These are phyloP conservation scores for Xanthorhoe designata DNA, from an alignment of 2,888 invertebrate genomes.

Conservation along the genomic window DNA sequence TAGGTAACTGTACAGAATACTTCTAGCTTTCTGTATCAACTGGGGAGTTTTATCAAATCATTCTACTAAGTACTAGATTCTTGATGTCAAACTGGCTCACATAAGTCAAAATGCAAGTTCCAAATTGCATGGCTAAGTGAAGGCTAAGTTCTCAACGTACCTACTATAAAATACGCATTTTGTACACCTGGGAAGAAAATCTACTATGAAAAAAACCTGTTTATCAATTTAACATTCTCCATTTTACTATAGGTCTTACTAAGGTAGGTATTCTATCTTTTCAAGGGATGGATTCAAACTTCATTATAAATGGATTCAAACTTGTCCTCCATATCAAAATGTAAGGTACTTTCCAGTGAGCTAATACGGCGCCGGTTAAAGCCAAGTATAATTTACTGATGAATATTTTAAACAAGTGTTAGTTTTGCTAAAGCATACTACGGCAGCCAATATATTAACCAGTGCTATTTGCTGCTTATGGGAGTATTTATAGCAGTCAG, in stretches of 20 bases:
- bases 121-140: not conserved
- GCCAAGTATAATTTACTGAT: not conserved
- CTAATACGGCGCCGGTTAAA: not conserved
- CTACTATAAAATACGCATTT: too few species aligned
- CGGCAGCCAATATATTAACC: constrained; percentile 39
- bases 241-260: too few species aligned
- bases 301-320: too few species aligned
- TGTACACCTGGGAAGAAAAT: too few species aligned
- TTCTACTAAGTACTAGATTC: not conserved
- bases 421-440: not conserved
- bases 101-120: not conserved
- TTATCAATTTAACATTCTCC: too few species aligned
- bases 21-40: constrained; percentile 21
- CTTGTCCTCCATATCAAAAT: too few species aligned
- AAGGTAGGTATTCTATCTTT: too few species aligned
- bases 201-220: too few species aligned
- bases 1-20: constrained; percentile 38
- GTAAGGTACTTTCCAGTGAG: not conserved
- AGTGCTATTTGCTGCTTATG: constrained; percentile 43
- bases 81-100: not conserved
- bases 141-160: too few species aligned
- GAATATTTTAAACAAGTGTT: constrained; percentile 17
- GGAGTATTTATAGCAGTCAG: constrained; percentile 41
- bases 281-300: too few species aligned
- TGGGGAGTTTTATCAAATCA: constrained; percentile 7